phyloP scores from a whole-genome alignment of 2,888 invertebrate genomes.

The Lymantria dispar region DNA sequence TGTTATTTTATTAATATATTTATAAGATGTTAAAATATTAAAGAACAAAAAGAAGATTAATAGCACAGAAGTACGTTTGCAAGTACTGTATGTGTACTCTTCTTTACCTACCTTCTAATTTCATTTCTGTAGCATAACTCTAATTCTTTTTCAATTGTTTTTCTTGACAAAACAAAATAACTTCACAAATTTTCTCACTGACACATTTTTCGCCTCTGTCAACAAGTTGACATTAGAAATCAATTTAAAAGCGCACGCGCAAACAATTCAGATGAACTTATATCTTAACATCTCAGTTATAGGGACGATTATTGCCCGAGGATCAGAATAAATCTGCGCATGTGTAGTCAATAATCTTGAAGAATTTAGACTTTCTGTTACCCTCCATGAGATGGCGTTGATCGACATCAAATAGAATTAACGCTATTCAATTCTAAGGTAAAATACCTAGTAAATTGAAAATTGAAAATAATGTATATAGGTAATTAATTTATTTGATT shows the following conservation, averaged over 20 bases:
- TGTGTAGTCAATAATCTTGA: constrained; percentile 35
- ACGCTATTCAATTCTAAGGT: no score
- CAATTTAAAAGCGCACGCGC: constrained; percentile 71
- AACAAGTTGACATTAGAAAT: constrained; percentile 57
- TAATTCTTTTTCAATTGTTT: constrained; percentile 32
- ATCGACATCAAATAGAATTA: not conserved
- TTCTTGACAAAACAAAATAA: constrained; percentile 33
- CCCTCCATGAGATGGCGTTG: constrained; percentile 46
- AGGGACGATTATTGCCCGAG: constrained; percentile 22
- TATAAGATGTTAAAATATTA: no score
- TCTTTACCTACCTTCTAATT: constrained; percentile 48
- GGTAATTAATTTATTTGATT: no score
- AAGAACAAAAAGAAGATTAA: no score
- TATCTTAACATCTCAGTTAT: not conserved
- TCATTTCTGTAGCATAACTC: constrained; percentile 47
- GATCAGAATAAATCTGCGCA: constrained; percentile 44
- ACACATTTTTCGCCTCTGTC: constrained; percentile 40
- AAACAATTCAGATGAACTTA: constrained; percentile 17
- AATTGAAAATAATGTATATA: no score
- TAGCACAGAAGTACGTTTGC: no score
- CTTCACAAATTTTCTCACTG: constrained; percentile 19
- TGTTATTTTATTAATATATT: no score
- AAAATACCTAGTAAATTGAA: no score
- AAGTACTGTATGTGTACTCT: not conserved
- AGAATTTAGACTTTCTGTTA: constrained; percentile 12